A percentile compares a stretch with the other conserved stretches of the same genome.
phyloP scores from a whole-genome alignment of 2,113 vertebrate genomes.

The Perca fluviatilis region DNA sequence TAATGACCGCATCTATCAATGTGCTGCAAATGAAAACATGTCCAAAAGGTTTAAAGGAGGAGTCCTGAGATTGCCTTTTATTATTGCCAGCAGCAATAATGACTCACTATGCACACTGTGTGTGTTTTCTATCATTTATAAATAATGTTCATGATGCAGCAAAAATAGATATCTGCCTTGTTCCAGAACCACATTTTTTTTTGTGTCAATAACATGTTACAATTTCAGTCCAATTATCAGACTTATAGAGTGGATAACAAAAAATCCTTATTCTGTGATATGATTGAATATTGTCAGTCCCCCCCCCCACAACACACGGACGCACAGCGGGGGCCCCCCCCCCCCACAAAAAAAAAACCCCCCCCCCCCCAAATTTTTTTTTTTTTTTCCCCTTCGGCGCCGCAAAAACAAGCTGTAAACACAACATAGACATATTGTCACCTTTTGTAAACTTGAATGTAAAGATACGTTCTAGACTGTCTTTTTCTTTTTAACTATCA shows the following conservation, averaged over 20 bases:
- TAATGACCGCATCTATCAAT: not conserved
- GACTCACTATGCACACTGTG: not conserved
- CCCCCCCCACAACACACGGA: too few relatives aligned
- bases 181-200: not conserved
- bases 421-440: not conserved
- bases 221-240: not conserved
- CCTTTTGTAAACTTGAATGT: not conserved
- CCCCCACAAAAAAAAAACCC: too few relatives aligned
- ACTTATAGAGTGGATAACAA: not conserved
- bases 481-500: not conserved
- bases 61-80: conserved; percentile 10
- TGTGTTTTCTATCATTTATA: conserved; percentile 1
- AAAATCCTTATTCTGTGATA: too few relatives aligned
- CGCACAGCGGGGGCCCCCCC: too few relatives aligned
- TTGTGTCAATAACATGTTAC: not conserved
- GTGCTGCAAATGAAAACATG: conserved; percentile 10
- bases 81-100: conserved; percentile 20
- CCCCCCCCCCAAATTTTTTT: too few relatives aligned
- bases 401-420: not conserved
- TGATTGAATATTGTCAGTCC: too few relatives aligned
- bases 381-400: too few relatives aligned
- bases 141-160: not conserved
- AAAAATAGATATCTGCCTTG: not conserved
- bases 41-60: conserved; percentile 11
- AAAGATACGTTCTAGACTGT: not conserved